Percentiles rank a stretch among this genome's conserved stretches.
Conservation (phyloP, 2,113 vertebrate genomes). For the Oceanodroma tethys region DNA sequence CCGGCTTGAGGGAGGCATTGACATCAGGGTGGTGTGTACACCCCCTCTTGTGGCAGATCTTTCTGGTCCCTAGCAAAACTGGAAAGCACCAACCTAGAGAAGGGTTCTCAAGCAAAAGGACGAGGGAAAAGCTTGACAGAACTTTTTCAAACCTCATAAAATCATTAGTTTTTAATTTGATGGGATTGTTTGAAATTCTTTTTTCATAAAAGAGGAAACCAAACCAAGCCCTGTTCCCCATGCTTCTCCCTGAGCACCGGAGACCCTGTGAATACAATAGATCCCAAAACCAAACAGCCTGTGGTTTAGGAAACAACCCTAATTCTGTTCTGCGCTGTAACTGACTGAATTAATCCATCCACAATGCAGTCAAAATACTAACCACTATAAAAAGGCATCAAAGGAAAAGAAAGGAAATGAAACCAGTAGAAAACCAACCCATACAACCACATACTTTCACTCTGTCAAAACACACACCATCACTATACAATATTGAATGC, state of each 20-base stretch:
- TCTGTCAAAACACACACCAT: neutral
- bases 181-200: neutral
- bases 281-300: neutral
- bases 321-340: neutral
- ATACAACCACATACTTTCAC: neutral
- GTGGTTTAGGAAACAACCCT: neutral
- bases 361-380: neutral
- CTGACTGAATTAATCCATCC: neutral
- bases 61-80: neutral
- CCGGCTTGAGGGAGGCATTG: neutral
- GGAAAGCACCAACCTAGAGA: neutral
- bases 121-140: neutral
- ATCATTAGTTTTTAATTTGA: neutral
- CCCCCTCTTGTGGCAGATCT: conserved; percentile 25
- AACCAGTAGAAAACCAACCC: neutral
- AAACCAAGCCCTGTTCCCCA: neutral
- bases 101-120: neutral
- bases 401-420: conserved; percentile 10
- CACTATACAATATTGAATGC: neutral
- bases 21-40: neutral
- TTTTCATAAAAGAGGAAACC: neutral
- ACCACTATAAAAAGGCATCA: neutral
- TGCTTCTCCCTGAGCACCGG: neutral
- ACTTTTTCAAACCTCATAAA: neutral
- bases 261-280: neutral